Conservation (phyloP, 2,797 vertebrate species). For the Chelon auratus region DNA sequence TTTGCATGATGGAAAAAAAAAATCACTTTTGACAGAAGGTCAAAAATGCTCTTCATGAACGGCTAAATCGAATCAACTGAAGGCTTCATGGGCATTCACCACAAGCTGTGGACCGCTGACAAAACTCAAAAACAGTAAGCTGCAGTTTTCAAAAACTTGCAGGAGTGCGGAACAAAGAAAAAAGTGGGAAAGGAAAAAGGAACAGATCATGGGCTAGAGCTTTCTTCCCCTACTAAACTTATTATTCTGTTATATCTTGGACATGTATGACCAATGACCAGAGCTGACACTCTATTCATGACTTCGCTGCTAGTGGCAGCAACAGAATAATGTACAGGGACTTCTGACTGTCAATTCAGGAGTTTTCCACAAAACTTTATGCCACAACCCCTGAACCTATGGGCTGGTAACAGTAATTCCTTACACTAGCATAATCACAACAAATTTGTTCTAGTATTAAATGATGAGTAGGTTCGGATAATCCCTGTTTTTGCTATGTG, state of each 20-base stretch:
- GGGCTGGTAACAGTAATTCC: slow-evolving; percentile 20
- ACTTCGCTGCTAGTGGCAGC: not conserved
- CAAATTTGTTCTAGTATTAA: slow-evolving; percentile 35
- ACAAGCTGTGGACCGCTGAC: not conserved
- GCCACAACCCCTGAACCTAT: no score
- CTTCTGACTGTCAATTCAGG: no score
- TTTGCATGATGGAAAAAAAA: not conserved
- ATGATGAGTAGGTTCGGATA: slow-evolving; percentile 38
- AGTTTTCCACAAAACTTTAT: no score
- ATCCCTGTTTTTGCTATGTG: slow-evolving; percentile 20
- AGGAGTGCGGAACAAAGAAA: not conserved
- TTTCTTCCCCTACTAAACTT: not conserved
- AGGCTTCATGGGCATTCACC: not conserved
- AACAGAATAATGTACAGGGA: not conserved
- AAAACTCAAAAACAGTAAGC: not conserved
- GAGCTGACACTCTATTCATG: not conserved
- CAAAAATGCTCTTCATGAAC: not conserved
- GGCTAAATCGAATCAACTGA: not conserved
- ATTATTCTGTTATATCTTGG: not conserved
- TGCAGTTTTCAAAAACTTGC: not conserved
- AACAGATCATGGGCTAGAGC: not conserved
- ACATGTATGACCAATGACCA: not conserved
- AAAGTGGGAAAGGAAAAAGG: not conserved
- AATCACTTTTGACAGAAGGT: not conserved
- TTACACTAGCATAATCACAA: slow-evolving; percentile 36